These are phyloP conservation scores for Anas flavirostris DNA, from an alignment of 2,797 vertebrate genomes.

Conservation along the genomic window DNA sequence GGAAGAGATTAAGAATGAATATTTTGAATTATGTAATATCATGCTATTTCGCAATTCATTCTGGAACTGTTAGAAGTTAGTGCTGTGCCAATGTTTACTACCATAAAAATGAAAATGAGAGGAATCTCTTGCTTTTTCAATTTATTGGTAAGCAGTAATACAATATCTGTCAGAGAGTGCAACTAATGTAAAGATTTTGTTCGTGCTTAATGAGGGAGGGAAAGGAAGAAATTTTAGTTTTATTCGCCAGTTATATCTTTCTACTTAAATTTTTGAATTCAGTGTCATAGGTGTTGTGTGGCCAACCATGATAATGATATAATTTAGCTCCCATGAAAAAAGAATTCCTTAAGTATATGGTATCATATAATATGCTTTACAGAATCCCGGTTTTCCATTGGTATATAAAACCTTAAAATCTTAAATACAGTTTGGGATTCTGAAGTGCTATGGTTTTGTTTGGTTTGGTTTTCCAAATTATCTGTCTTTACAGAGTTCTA, in stretches of 20 bases:
- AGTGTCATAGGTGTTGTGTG: neutral
- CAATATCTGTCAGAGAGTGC: neutral
- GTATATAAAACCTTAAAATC: neutral
- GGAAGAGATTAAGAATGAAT: constrained; percentile 75
- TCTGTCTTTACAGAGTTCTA: neutral
- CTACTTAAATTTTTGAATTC: neutral
- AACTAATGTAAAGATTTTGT: neutral
- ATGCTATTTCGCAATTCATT: constrained; percentile 78
- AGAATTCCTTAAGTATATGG: neutral
- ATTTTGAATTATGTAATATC: constrained; percentile 74
- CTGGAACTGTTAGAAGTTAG: constrained; percentile 83
- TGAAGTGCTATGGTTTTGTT: neutral
- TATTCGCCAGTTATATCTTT: constrained; percentile 21
- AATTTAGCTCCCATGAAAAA: neutral
- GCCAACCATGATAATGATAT: neutral
- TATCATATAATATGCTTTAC: neutral
- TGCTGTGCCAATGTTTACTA: constrained; percentile 82
- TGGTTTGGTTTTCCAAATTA: neutral
- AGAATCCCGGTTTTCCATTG: neutral
- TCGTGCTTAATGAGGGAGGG: neutral
- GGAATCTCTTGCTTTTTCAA: constrained; percentile 15
- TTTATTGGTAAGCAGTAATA: constrained; percentile 18
- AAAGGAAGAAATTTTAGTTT: constrained; percentile 38
- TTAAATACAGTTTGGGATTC: neutral
- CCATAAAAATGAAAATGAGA: constrained; percentile 39